Percentiles rank a stretch among this genome's conserved stretches.
These are phyloP conservation scores for Coregonus sp. DNA, from an alignment of 2,797 vertebrate genomes.

Conservation along the genomic window DNA sequence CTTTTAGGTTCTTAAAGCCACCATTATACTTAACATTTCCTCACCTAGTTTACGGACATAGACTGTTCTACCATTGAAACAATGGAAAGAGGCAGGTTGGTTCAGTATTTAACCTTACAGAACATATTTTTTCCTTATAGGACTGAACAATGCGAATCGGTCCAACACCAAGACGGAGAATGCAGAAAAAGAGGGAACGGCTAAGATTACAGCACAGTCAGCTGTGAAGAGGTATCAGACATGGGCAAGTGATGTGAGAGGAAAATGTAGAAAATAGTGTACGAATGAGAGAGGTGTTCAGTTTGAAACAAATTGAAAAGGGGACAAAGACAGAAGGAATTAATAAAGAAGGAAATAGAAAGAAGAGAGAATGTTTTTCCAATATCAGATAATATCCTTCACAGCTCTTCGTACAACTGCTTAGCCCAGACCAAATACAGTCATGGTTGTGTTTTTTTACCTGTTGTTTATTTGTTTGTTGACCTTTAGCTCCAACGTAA, in stretches of 20 bases:
- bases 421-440: background rate
- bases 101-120: background rate
- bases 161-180: conserved; percentile 63
- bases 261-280: background rate
- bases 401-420: background rate
- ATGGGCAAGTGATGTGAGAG: conserved; percentile 5
- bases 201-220: conserved; percentile 77
- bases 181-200: conserved; percentile 70
- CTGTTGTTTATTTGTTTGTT: background rate
- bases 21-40: too few species aligned
- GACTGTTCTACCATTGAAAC: too few species aligned
- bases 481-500: conserved; percentile 75
- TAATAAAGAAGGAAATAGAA: background rate
- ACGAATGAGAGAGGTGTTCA: background rate
- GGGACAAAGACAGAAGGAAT: background rate
- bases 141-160: conserved; percentile 69
- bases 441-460: background rate
- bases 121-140: conserved; percentile 47
- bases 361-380: background rate
- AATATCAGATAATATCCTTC: background rate
- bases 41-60: too few species aligned
- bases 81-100: background rate
- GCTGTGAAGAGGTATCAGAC: conserved; percentile 79
- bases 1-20: too few species aligned
- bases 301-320: background rate